Conservation (phyloP, 1,140 invertebrate genomes). For the Lepidostoma basale region DNA sequence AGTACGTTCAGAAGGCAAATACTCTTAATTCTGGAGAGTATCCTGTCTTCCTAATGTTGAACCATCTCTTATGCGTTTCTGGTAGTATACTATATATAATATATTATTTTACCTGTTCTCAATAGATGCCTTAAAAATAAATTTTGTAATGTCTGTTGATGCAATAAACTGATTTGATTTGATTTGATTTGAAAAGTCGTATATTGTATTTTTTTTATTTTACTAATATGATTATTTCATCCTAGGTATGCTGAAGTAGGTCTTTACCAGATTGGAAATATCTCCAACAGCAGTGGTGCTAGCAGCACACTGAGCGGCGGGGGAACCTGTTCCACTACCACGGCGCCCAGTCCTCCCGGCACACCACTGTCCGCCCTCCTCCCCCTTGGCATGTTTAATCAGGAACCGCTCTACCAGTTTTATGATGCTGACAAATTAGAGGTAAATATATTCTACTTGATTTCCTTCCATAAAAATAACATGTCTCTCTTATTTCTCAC, state of each 20-base stretch:
- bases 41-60: too few species aligned
- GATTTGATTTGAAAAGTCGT: too few species aligned
- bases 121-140: too few species aligned
- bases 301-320: slow-evolving; percentile 54
- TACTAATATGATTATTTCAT: not conserved
- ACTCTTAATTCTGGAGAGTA: too few species aligned
- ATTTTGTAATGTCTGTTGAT: too few species aligned
- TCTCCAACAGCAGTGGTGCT: slow-evolving; percentile 60
- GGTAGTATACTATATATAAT: too few species aligned
- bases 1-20: too few species aligned
- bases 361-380: slow-evolving; percentile 49
- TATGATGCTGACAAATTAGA: slow-evolving; percentile 81
- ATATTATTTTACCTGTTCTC: too few species aligned
- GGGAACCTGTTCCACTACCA: slow-evolving; percentile 52
- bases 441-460: slow-evolving; percentile 52
- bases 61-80: too few species aligned
- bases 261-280: slow-evolving; percentile 63
- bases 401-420: slow-evolving; percentile 91
- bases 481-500: too few species aligned
- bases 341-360: slow-evolving; percentile 53
- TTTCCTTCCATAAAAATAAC: not conserved
- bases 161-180: too few species aligned
- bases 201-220: too few species aligned
- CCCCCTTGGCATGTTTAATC: slow-evolving; percentile 57
- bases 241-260: slow-evolving; percentile 70